Conservation (phyloP, 2,113 vertebrate genomes). For the Elgaria multicarinata region DNA sequence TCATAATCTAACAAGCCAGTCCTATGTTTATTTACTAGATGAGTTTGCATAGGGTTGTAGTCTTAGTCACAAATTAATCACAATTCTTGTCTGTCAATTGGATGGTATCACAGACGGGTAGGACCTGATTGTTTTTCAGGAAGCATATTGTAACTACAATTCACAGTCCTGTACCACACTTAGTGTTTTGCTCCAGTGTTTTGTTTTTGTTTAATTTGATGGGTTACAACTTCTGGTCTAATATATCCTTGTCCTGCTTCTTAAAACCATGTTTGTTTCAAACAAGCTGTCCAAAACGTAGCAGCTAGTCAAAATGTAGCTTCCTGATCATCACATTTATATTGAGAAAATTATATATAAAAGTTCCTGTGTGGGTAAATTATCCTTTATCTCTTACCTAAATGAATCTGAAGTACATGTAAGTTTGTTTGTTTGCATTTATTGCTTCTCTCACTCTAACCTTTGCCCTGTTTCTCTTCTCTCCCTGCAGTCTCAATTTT, state of each 20-base stretch:
- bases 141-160: background rate
- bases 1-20: background rate
- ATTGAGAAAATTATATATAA: background rate
- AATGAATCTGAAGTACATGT: background rate
- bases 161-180: background rate
- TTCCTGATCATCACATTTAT: background rate
- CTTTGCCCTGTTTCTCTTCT: background rate
- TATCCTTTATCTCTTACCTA: background rate
- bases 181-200: background rate
- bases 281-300: background rate
- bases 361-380: background rate
- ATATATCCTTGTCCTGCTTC: background rate
- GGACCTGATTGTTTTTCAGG: too few species aligned
- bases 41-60: background rate
- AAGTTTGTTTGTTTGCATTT: background rate
- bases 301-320: background rate
- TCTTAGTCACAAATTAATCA: background rate
- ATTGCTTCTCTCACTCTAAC: too few species aligned
- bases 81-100: background rate
- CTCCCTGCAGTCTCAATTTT: background rate
- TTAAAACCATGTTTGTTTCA: background rate
- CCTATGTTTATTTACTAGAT: background rate
- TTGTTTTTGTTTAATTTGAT: background rate
- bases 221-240: background rate
- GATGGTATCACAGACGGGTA: background rate